Base-by-base conservation (phyloP, 2,888 invertebrate genomes). In the Stenoptilia bipunctidactyla region DNA sequence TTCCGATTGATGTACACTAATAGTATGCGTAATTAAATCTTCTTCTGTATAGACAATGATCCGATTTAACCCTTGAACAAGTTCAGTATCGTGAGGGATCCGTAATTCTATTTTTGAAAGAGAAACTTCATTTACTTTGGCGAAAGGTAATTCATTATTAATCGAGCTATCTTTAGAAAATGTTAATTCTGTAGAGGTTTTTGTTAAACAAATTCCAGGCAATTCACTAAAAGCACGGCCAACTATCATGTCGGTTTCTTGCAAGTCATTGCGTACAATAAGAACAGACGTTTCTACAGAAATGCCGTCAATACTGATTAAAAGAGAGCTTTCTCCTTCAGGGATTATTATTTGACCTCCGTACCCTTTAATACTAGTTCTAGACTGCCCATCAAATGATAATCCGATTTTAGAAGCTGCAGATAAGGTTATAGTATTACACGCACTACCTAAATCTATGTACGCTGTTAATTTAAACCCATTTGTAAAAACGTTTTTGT, bases 251-350 rank as follows among this genome's bases (percentile, higher is more conserved):
- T n/a, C n/a, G n/a, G n/a, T n/a, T n/a, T n/a, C n/a, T n/a, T n/a
- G n/a, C n/a, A n/a, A n/a, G n/a, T n/a, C 13, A 40, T 40, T 27
- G 10, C 14, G 15, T 6, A 40, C 40, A 1, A 40, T 15, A 1
- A 40, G 34, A n/a, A 37, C 40, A 8, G 27, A 34, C 2, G 34
- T 30, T 15, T 30, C 15, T 3, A 15, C 39, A 14, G 33, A 10
- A 13, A 39, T 27, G 36, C 39, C 39, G 37, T 39, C 39, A 39
- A 39, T 42, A 15, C 13, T n/a, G n/a, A n/a, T n/a, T n/a, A n/a
- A n/a, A n/a, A n/a, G n/a, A n/a, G n/a, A n/a, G n/a, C n/a, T n/a
- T 39, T 33, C 39, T 35, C 42, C 42, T 33, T 39, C 36, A 15
- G 39, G 39, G 2, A 15, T 42, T 1, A 39, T 42, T 14, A 42